phyloP scores from a whole-genome alignment of 2,888 invertebrate genomes.

The Minunthozetes semirufus region DNA sequence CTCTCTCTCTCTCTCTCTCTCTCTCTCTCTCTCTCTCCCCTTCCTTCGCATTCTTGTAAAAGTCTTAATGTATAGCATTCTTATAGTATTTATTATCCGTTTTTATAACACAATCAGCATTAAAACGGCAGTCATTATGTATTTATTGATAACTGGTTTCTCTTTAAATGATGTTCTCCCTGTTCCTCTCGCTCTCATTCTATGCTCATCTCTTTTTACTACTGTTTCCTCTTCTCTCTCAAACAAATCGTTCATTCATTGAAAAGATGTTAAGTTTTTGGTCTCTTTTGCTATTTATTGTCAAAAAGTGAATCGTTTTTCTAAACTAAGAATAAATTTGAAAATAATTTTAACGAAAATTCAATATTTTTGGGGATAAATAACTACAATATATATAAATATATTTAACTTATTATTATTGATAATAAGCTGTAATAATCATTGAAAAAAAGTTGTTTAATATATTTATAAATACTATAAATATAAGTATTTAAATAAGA shows the following conservation, averaged over 20 bases:
- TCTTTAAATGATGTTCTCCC: neutral
- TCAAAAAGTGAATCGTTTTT: neutral
- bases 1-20: neutral
- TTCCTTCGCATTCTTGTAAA: neutral
- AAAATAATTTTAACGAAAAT: neutral
- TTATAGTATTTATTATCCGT: conserved; percentile 1
- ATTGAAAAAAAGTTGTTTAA: conserved; percentile 5
- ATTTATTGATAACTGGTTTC: neutral
- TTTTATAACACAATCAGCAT: conserved; percentile 17
- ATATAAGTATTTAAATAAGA: neutral
- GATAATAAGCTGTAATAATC: conserved; percentile 2
- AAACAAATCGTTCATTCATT: conserved; percentile 3
- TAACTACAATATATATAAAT: too few relatives aligned
- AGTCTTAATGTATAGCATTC: conserved; percentile 7
- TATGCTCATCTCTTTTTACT: neutral
- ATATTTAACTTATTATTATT: neutral
- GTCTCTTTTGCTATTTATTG: neutral
- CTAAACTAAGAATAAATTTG: neutral
- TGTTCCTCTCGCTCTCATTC: neutral
- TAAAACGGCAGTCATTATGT: conserved; percentile 22
- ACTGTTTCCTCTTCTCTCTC: neutral
- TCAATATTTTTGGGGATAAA: conserved; percentile 10
- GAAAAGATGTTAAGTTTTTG: conserved; percentile 5
- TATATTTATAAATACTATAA: neutral
- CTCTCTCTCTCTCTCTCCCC: neutral